A percentile compares a stretch with the other conserved stretches of the same genome.
phyloP scores from a whole-genome alignment of 2,797 vertebrate genomes.

The Sebastes taczanowskii region DNA sequence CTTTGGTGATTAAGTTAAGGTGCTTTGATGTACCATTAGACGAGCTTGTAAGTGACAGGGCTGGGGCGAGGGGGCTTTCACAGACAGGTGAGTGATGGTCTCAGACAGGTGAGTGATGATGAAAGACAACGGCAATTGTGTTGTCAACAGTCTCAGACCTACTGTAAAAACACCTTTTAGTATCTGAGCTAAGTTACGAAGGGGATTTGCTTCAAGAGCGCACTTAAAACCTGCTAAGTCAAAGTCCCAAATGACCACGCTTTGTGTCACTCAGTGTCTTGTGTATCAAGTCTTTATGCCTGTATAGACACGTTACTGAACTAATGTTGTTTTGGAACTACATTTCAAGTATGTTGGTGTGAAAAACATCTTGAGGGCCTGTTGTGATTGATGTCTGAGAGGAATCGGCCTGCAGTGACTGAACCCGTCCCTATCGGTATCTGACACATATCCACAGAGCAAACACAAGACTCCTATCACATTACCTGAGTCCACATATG shows the following conservation, averaged over 20 bases:
- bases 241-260: constrained; percentile 33
- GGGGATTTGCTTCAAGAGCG: constrained; percentile 30
- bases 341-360: constrained; percentile 25
- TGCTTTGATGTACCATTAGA: constrained; percentile 67
- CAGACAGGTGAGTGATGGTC: constrained; percentile 38
- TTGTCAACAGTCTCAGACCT: constrained; percentile 49
- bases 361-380: constrained; percentile 51
- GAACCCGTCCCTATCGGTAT: constrained; percentile 21
- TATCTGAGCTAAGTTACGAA: constrained; percentile 19
- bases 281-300: constrained; percentile 13
- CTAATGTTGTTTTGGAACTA: constrained; percentile 24
- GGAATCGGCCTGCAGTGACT: constrained; percentile 28
- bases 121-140: constrained; percentile 48
- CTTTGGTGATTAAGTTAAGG: constrained; percentile 51
- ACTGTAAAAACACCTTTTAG: constrained; percentile 61
- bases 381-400: constrained; percentile 45
- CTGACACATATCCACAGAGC: constrained; percentile 43
- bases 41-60: constrained; percentile 3
- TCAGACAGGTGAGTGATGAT: constrained; percentile 43
- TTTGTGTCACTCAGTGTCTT: constrained; percentile 28
- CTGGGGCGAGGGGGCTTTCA: neutral
- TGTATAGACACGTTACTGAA: constrained; percentile 31
- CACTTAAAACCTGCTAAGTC: constrained; percentile 38
- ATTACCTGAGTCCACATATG: constrained; percentile 53
- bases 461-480: constrained; percentile 44